Evolutionary conservation across 2,113 vertebrate species (phyloP), one percentile per base, ranked within the genome.

Genomic region (Lophura nycthemera): DNA sequence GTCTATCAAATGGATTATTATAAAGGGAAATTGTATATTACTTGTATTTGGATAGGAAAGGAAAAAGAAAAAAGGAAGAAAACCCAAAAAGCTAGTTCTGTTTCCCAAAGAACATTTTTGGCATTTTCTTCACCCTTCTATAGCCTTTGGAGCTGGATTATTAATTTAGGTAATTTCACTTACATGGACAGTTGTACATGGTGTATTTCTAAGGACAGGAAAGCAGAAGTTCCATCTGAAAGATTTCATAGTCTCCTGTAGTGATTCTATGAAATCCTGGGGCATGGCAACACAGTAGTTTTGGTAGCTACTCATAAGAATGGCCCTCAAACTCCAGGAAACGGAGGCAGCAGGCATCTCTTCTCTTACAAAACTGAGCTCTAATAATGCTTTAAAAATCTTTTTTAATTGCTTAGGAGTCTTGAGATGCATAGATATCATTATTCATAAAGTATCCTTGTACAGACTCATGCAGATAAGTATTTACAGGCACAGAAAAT

Each of bases 1-100:
- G 36, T 13, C 13, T 93, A 61, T 78, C 36, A 84, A 86, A 27
- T 38, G 45, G 67, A 80, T 93, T 91, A 77, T 10, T 77, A 40
- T 75, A 83, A 93, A 78, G 1, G 1, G 43, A 86, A 93, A 86
- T 75, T 66, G 85, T 86, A 17, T 50, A 61, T 25, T 69, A 20
- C 16, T 88, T 27, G 1, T 80, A 56, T 94, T 91, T 85, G 48
- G 24, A 66, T 17, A 74, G 42, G 14, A 86, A 45, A 83, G 85
- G 18, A 21, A 47, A 47, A 45, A 45, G 6, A 48, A 24, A 48
- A 24, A 48, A 24, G 21, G 21, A 48, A 48, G 21, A 22, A 12
- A 48, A 22, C 47, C 47, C 21, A 48, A 24, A 12, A 48, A 48
- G 47, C 21, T 48, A 48, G 5, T 48, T 48, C 21, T 48, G 21